Percentiles rank a stretch among this genome's conserved stretches.
phyloP scores from a whole-genome alignment of 92 coral and sea anemone genomes.

The Siderastrea radians region DNA sequence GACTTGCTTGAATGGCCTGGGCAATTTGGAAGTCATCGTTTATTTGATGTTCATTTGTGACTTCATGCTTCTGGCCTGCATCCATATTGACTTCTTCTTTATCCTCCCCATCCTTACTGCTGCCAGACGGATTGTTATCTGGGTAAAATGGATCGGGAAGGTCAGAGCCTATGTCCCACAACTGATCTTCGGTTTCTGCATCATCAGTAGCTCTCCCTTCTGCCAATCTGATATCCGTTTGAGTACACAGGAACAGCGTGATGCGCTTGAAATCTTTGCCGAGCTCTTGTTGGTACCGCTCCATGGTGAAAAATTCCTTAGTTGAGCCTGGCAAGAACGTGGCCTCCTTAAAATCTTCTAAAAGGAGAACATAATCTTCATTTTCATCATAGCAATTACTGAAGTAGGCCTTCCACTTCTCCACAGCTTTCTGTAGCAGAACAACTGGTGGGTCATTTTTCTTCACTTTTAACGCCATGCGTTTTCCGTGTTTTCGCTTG shows the following conservation, averaged over 20 bases:
- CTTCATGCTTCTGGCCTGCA: background rate
- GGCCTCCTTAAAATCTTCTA: conserved; percentile 31
- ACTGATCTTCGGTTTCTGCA: too few species aligned
- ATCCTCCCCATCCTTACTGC: too few species aligned
- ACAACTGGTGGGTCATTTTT: conserved; percentile 42
- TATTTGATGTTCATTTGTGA: too few species aligned
- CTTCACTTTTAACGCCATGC: conserved; percentile 58
- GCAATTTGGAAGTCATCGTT: too few species aligned
- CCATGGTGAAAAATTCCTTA: conserved; percentile 27
- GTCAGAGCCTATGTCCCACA: too few species aligned
- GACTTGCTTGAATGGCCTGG: too few species aligned
- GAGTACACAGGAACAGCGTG: conserved; percentile 22
- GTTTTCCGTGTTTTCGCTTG: conserved; percentile 59
- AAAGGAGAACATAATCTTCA: conserved; percentile 15
- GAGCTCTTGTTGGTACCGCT: conserved; percentile 26
- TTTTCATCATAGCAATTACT: conserved; percentile 23
- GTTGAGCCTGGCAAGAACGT: background rate
- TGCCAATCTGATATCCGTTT: too few species aligned
- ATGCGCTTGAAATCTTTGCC: conserved; percentile 37
- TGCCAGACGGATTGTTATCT: too few species aligned
- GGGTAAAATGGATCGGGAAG: too few species aligned
- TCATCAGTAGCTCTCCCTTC: too few species aligned
- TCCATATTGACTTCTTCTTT: conserved; percentile 7
- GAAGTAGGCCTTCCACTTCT: conserved; percentile 54
- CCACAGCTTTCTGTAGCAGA: conserved; percentile 49